Conservation (phyloP, 2,113 vertebrate genomes). For the Hyaena hyaena region DNA sequence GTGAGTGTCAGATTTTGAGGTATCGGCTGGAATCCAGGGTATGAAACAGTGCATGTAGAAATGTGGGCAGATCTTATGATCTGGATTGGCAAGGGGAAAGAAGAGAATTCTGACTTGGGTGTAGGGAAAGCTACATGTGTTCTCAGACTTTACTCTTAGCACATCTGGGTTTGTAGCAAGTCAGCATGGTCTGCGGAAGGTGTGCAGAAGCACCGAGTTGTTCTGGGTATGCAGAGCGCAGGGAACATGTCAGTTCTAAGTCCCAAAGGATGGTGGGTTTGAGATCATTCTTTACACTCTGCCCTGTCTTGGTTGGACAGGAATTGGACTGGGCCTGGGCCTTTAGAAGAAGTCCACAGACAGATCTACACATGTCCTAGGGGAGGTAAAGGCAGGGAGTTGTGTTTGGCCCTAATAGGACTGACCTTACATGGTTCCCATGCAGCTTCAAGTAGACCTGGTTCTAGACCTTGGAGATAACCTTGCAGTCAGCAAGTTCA, state of each 20-base stretch:
- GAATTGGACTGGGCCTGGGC: not conserved
- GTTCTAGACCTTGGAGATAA: not conserved
- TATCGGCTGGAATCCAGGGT: not conserved
- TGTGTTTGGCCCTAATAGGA: not conserved
- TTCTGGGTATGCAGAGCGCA: no score
- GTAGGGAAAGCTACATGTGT: not conserved
- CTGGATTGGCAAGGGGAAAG: not conserved
- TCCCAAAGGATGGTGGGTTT: not conserved
- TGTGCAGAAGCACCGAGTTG: not conserved
- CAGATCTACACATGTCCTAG: not conserved
- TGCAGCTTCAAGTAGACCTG: not conserved
- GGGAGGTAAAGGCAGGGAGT: not conserved
- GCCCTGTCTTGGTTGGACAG: not conserved
- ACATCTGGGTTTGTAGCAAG: no score
- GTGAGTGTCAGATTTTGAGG: not conserved
- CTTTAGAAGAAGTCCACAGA: not conserved
- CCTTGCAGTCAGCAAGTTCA: not conserved
- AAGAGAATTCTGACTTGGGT: not conserved
- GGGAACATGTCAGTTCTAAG: not conserved
- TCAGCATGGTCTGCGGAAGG: not conserved
- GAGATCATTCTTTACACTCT: not conserved
- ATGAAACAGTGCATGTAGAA: not conserved
- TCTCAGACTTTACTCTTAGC: not conserved
- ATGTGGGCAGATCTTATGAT: not conserved
- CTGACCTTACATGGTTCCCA: not conserved